These are phyloP conservation scores for Tetragonula carbonaria DNA, from an alignment of 2,888 invertebrate species.

Conservation along the genomic window DNA sequence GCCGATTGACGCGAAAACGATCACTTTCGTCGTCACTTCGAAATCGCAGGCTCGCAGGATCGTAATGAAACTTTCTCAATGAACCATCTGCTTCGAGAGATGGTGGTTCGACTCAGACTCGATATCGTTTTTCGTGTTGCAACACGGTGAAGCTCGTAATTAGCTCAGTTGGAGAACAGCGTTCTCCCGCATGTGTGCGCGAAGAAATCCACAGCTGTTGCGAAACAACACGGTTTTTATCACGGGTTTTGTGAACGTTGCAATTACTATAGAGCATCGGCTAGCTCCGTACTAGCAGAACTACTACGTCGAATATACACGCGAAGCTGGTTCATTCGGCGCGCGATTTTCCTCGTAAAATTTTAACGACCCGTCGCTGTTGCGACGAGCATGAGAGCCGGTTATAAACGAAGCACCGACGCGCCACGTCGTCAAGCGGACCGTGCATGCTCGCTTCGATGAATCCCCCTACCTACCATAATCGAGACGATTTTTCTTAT, in stretches of 20 bases:
- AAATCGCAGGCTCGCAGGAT: conserved; percentile 9
- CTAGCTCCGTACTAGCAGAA: no score
- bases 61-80: neutral
- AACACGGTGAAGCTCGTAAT: neutral
- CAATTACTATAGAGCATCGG: conserved; percentile 36
- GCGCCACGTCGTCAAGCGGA: neutral
- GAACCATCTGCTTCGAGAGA: neutral
- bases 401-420: conserved; percentile 16
- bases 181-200: neutral
- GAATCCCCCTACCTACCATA: neutral
- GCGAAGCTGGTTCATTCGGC: neutral
- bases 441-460: neutral
- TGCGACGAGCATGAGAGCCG: neutral
- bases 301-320: neutral
- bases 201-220: neutral
- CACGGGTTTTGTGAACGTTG: conserved; percentile 1
- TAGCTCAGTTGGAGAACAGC: neutral
- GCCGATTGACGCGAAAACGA: no score
- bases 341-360: conserved; percentile 38
- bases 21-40: neutral
- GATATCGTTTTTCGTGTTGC: neutral
- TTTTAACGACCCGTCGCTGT: conserved; percentile 39
- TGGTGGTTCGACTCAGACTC: no score
- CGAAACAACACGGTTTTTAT: neutral
- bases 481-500: conserved; percentile 20